Percentiles rank a stretch among this genome's conserved stretches.
Evolutionary conservation across 2,113 vertebrate genomes (phyloP).

Genomic region (Crocuta crocuta): DNA sequence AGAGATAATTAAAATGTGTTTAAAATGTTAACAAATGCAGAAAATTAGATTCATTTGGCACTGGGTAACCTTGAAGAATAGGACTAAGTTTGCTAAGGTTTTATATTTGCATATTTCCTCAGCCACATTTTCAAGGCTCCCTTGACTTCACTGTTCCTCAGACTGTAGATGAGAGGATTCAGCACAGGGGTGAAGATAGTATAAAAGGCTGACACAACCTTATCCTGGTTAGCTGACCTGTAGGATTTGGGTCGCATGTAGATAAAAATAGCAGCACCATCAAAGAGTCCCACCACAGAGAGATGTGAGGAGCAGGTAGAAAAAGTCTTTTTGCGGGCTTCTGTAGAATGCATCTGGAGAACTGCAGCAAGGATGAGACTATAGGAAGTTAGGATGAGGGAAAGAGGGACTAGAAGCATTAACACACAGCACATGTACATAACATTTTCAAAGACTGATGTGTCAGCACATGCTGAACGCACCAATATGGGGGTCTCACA

Average conservation of each 20-base stretch:
- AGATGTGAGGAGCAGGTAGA: neutral
- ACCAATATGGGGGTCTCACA: neutral
- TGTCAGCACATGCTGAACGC: neutral
- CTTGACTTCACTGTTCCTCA: neutral
- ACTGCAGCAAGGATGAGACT: neutral
- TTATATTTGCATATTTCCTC: too few relatives aligned
- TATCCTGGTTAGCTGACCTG: neutral
- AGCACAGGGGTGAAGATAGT: neutral
- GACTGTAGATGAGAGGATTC: neutral
- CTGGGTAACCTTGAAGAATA: neutral
- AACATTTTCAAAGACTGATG: neutral
- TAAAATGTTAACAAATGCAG: neutral
- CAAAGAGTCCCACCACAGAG: neutral
- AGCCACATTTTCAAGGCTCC: neutral
- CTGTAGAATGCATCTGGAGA: neutral
- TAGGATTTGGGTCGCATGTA: slow-evolving; percentile 23
- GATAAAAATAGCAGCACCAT: neutral
- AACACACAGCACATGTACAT: slow-evolving; percentile 1
- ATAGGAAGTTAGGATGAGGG: neutral
- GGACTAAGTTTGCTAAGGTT: neutral
- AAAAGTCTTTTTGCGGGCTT: neutral
- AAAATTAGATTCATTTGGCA: neutral
- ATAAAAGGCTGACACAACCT: neutral
- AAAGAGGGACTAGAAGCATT: neutral
- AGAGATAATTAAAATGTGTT: neutral